Conservation (phyloP, 2,797 vertebrate genomes). For the Lophotriccus pileatus region DNA sequence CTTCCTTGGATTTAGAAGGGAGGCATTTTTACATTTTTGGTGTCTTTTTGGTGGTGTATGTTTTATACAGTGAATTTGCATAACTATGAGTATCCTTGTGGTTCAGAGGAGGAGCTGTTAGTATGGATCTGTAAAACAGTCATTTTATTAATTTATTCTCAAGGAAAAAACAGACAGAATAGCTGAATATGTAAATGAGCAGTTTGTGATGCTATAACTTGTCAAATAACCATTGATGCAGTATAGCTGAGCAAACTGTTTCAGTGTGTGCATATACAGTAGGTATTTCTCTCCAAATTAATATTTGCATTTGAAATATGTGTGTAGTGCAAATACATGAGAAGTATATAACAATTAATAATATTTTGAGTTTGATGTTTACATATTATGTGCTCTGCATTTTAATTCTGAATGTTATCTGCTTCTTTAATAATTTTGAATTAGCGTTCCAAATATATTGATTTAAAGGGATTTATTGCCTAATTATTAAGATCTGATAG, state of each 20-base stretch:
- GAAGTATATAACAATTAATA: conserved; percentile 64
- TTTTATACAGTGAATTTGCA: neutral
- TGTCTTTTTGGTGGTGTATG: neutral
- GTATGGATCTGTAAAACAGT: neutral
- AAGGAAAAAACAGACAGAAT: neutral
- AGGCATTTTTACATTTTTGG: neutral
- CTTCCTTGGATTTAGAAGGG: neutral
- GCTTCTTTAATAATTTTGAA: conserved; percentile 26
- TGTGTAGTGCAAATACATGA: conserved; percentile 50
- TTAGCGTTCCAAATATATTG: conserved; percentile 33
- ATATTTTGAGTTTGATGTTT: conserved; percentile 64
- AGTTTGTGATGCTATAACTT: conserved; percentile 33
- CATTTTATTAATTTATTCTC: conserved; percentile 28
- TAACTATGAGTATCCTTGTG: neutral
- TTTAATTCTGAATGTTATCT: conserved; percentile 48
- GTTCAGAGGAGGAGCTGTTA: conserved; percentile 1
- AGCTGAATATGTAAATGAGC: conserved; percentile 14
- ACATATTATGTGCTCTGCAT: conserved; percentile 43
- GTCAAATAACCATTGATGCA: conserved; percentile 45
- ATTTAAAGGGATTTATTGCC: conserved; percentile 26
- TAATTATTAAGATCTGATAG: neutral
- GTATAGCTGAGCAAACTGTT: conserved; percentile 66
- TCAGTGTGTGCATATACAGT: conserved; percentile 65
- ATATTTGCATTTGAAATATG: conserved; percentile 60
- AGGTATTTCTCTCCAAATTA: conserved; percentile 60